These are phyloP conservation scores for Nothocercus julius DNA, from an alignment of 2,113 vertebrate genomes.

Conservation along the genomic window DNA sequence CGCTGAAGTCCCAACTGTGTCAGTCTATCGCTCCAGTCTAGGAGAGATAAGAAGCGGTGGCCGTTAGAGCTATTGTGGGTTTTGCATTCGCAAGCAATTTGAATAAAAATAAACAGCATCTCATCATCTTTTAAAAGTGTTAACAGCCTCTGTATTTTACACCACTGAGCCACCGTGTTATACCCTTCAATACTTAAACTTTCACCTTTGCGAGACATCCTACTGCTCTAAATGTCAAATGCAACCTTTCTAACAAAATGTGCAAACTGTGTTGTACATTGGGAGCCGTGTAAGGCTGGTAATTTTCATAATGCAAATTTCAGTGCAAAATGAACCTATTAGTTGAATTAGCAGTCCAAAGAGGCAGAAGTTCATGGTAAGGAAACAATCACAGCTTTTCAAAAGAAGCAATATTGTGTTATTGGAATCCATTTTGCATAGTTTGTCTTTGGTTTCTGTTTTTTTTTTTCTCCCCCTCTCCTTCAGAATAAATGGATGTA, in stretches of 20 bases:
- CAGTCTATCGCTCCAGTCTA: neutral
- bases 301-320: conserved; percentile 73
- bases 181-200: neutral
- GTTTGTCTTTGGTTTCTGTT: neutral
- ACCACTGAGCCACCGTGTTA: neutral
- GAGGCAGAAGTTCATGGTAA: conserved; percentile 67
- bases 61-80: neutral
- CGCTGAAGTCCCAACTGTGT: neutral
- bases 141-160: neutral
- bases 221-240: conserved; percentile 20
- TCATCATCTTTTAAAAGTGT: neutral
- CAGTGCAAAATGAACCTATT: conserved; percentile 68
- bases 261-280: conserved; percentile 6
- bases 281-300: conserved; percentile 44
- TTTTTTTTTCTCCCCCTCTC: neutral
- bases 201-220: conserved; percentile 59
- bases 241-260: conserved; percentile 54
- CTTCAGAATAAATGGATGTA: conserved; percentile 31
- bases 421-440: neutral
- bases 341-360: conserved; percentile 75
- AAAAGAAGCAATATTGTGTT: conserved; percentile 56
- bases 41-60: neutral
- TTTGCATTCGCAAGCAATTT: neutral
- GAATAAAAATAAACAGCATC: conserved; percentile 10
- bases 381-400: conserved; percentile 60